phyloP scores from a whole-genome alignment of 2,888 invertebrate species.

The Stomorhina lunata region DNA sequence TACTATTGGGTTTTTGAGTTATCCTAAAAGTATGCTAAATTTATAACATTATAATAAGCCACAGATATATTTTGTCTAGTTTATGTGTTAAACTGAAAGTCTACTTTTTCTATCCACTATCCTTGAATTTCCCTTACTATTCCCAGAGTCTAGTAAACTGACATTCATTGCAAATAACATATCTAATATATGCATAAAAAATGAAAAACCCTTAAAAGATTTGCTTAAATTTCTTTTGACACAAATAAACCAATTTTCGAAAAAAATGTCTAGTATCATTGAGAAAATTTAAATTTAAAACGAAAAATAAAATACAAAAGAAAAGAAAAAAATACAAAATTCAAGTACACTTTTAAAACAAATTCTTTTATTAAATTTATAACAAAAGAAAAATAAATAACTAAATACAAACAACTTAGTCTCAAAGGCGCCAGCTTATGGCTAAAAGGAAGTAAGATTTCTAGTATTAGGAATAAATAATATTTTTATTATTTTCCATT shows the following conservation, averaged over 20 bases:
- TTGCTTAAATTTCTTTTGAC: not conserved
- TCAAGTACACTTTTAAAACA: too few relatives aligned
- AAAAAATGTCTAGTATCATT: not conserved
- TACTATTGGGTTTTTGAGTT: too few relatives aligned
- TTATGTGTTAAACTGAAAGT: too few relatives aligned
- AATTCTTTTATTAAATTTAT: not conserved
- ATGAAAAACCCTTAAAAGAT: too few relatives aligned
- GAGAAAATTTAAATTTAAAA: not conserved
- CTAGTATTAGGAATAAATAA: not conserved
- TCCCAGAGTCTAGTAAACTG: constrained; percentile 6
- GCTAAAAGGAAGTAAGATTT: not conserved
- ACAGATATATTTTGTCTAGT: too few relatives aligned
- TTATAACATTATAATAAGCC: too few relatives aligned
- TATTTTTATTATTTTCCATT: not conserved
- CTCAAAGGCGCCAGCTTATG: constrained; percentile 26
- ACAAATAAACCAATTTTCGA: not conserved
- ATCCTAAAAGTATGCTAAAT: too few relatives aligned
- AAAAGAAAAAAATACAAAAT: not conserved
- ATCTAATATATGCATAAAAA: too few relatives aligned
- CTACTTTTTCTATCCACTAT: not conserved
- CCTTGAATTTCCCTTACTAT: not conserved
- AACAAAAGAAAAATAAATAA: not conserved
- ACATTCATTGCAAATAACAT: not conserved
- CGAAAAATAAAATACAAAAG: constrained; percentile 3
- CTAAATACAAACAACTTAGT: too few relatives aligned